Conservation (phyloP, 2,888 invertebrate genomes). For the Drosophila anceps region DNA sequence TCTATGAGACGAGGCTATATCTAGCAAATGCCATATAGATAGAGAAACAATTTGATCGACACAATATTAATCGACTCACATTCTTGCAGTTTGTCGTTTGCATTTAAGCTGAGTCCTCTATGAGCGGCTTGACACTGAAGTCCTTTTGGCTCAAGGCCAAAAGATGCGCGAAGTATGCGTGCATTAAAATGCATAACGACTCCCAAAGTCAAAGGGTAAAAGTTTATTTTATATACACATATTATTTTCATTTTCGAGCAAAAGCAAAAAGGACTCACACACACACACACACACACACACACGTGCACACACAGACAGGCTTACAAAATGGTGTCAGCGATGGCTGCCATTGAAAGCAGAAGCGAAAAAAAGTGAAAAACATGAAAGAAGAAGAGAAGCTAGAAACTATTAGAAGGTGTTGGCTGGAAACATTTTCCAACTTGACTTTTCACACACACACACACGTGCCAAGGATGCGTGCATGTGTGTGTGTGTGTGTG, state of each 20-base stretch:
- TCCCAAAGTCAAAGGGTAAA: constrained; percentile 72
- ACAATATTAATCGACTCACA: not conserved
- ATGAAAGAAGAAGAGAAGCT: constrained; percentile 8
- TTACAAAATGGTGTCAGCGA: constrained; percentile 73
- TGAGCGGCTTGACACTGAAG: constrained; percentile 12
- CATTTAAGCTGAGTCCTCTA: constrained; percentile 1
- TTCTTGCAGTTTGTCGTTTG: not conserved
- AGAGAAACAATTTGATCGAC: not conserved
- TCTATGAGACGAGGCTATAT: too few species aligned
- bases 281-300: constrained; percentile 32
- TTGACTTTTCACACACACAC: constrained; percentile 47
- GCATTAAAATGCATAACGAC: constrained; percentile 65
- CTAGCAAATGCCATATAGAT: too few species aligned
- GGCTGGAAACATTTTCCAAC: constrained; percentile 67
- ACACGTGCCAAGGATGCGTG: constrained; percentile 22
- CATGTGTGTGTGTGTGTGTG: constrained; percentile 16
- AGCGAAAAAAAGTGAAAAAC: constrained; percentile 2
- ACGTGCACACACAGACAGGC: constrained; percentile 10
- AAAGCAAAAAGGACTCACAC: constrained; percentile 17
- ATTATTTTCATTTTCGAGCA: not conserved
- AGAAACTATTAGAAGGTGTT: constrained; percentile 69
- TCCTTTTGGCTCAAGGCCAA: constrained; percentile 40
- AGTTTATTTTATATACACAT: constrained; percentile 60
- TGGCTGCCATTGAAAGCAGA: constrained; percentile 63
- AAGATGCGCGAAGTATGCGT: constrained; percentile 41